Evolutionary conservation across 1,140 invertebrate species (phyloP).

Genomic region (Brachionus plicatilis): DNA sequence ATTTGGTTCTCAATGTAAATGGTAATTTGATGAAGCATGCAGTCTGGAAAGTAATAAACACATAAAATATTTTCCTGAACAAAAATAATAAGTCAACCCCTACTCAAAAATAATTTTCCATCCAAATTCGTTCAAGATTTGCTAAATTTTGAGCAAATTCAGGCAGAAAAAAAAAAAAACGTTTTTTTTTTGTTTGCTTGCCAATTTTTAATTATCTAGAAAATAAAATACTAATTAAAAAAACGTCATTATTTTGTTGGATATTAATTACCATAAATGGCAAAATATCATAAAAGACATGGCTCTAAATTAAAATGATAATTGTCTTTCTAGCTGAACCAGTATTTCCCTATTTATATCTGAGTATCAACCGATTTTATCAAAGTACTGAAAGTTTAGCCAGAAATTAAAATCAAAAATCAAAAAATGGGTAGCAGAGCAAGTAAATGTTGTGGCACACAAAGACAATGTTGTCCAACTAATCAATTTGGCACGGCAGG

Average conservation of each 20-base stretch:
- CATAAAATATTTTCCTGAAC: background rate
- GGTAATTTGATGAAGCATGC: background rate
- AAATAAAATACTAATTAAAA: background rate
- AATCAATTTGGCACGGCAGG: background rate
- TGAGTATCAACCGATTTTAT: background rate
- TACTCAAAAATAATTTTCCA: too few relatives aligned
- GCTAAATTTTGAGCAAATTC: background rate
- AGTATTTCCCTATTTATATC: background rate
- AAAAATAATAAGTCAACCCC: background rate
- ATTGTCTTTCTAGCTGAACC: background rate
- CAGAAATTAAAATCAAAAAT: background rate
- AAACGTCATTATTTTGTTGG: background rate
- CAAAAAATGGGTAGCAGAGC: background rate
- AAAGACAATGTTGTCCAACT: background rate
- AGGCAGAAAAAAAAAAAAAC: background rate
- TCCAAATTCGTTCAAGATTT: too few relatives aligned
- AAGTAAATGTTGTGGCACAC: background rate
- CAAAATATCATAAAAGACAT: background rate
- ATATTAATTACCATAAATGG: background rate
- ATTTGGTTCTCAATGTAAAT: background rate
- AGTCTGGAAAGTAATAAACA: background rate
- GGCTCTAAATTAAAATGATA: background rate
- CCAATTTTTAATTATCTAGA: background rate
- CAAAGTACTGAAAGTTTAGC: background rate
- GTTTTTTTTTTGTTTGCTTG: background rate